Conservation (phyloP, 2,888 invertebrate species). For the Tachina fera region DNA sequence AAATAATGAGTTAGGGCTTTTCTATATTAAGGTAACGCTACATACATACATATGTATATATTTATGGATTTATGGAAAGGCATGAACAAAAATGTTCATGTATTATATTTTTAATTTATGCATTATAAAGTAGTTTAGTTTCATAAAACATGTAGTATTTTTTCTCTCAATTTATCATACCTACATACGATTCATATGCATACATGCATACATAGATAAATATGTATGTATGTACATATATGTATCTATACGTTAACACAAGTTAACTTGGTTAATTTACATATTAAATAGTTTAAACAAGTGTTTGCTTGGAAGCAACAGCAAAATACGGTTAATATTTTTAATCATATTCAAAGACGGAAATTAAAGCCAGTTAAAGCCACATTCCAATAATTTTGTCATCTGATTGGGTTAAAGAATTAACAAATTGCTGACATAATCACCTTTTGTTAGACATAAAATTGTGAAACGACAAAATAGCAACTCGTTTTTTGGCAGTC, state of each 20-base stretch:
- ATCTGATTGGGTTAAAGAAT: slow-evolving; percentile 9
- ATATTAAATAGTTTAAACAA: slow-evolving; percentile 58
- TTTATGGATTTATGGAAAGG: slow-evolving; percentile 26
- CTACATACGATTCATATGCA: not conserved
- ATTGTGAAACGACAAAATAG: not conserved
- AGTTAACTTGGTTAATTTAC: slow-evolving; percentile 40
- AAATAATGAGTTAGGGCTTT: too few species aligned
- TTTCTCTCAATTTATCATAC: slow-evolving; percentile 15
- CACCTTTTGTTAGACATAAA: not conserved
- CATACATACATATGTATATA: not conserved
- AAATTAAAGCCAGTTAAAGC: slow-evolving; percentile 17
- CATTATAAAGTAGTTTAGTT: slow-evolving; percentile 45
- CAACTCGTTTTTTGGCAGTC: not conserved
- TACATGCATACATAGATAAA: too few species aligned
- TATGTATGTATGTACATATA: too few species aligned
- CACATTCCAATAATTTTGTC: slow-evolving; percentile 24
- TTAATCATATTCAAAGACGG: not conserved
- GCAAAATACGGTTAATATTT: not conserved
- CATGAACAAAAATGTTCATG: slow-evolving; percentile 22
- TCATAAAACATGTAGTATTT: slow-evolving; percentile 25
- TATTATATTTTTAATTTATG: slow-evolving; percentile 48
- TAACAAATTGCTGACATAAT: slow-evolving; percentile 33
- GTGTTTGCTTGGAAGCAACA: slow-evolving; percentile 41
- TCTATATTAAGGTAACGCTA: too few species aligned
- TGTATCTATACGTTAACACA: not conserved